These are phyloP conservation scores for Enteromius unitaeniatus DNA, from an alignment of 2,797 vertebrate genomes.

Conservation along the genomic window DNA sequence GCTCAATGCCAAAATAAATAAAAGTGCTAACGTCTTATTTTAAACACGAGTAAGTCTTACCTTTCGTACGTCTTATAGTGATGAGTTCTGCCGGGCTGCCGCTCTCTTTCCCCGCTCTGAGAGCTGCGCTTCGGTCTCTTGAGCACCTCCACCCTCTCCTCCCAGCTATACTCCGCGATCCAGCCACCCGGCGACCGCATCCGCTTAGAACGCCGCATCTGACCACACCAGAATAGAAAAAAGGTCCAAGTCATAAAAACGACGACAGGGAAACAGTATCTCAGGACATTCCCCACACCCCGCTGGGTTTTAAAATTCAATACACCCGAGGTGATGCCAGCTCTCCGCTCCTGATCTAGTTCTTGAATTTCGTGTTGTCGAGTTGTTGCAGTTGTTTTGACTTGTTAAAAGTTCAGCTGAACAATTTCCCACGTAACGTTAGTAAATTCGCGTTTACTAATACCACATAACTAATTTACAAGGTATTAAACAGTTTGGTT, in stretches of 20 bases:
- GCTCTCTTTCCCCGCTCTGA: constrained; percentile 77
- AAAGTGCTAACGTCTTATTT: background rate
- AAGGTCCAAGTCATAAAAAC: constrained; percentile 55
- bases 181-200: constrained; percentile 77
- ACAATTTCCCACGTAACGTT: background rate
- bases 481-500: background rate
- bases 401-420: background rate
- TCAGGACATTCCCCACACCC: constrained; percentile 34
- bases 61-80: constrained; percentile 77
- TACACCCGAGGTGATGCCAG: constrained; percentile 39
- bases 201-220: constrained; percentile 83
- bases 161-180: constrained; percentile 80
- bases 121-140: constrained; percentile 78
- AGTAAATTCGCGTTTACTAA: background rate
- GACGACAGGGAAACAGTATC: constrained; percentile 52
- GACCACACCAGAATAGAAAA: constrained; percentile 51
- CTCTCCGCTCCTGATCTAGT: background rate
- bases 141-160: constrained; percentile 75
- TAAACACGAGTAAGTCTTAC: constrained; percentile 59
- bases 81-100: constrained; percentile 73
- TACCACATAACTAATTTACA: background rate
- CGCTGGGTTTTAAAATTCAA: constrained; percentile 52
- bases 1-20: background rate
- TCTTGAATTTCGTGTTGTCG: constrained; percentile 22
- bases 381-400: constrained; percentile 26